Percentiles rank a stretch among this genome's conserved stretches.
Conservation (phyloP, 2,888 invertebrate genomes). For the Crocallis elinguaria region DNA sequence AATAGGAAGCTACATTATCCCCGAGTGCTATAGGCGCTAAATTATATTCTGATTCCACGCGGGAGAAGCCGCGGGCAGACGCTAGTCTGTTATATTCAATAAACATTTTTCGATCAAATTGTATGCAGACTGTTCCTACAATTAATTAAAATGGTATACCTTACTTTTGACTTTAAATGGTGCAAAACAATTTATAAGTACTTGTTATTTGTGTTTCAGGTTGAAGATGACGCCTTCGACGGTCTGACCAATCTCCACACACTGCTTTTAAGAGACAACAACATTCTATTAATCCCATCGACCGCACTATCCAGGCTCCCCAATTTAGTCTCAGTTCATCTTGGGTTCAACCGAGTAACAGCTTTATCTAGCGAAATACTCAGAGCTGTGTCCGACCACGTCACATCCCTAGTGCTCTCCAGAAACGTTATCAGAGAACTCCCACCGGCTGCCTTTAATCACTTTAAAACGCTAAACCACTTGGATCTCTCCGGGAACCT, state of each 20-base stretch:
- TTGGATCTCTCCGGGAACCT: slow-evolving; percentile 93
- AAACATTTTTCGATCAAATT: too few species aligned
- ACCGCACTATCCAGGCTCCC: slow-evolving; percentile 92
- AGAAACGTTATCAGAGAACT: slow-evolving; percentile 95
- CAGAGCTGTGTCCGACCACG: slow-evolving; percentile 88
- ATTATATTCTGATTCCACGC: too few species aligned
- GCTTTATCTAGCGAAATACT: slow-evolving; percentile 92
- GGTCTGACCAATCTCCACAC: slow-evolving; percentile 91
- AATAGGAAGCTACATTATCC: too few species aligned
- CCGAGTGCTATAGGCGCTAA: too few species aligned
- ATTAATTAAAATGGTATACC: too few species aligned
- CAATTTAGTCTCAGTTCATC: slow-evolving; percentile 88
- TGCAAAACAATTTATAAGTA: background rate
- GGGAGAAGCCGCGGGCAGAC: too few species aligned
- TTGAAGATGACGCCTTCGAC: slow-evolving; percentile 95
- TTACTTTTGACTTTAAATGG: background rate
- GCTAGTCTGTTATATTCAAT: too few species aligned
- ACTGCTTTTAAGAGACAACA: slow-evolving; percentile 93
- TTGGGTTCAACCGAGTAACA: slow-evolving; percentile 95
- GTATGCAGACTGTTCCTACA: too few species aligned
- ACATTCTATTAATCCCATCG: slow-evolving; percentile 93
- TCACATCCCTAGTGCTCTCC: slow-evolving; percentile 90
- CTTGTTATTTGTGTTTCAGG: slow-evolving; percentile 75
- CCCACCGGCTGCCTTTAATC: slow-evolving; percentile 91
- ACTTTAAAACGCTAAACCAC: slow-evolving; percentile 88